These are phyloP conservation scores for Patiria pectinifera DNA, from an alignment of 53 echinoderm and acorn worm species.

Conservation along the genomic window DNA sequence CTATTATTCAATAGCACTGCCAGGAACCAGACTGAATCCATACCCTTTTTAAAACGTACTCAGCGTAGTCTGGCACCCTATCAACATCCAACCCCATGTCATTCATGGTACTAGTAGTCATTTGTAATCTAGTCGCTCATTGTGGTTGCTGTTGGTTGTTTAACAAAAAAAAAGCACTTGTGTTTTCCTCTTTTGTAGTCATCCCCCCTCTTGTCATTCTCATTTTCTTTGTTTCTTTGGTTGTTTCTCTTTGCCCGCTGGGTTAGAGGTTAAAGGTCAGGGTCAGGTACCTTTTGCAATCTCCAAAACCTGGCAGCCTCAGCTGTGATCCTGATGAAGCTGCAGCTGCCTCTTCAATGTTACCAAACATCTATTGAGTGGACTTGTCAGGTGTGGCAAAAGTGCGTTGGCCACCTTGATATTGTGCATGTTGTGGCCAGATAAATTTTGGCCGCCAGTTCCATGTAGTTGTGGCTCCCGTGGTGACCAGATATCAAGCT, in stretches of 20 bases:
- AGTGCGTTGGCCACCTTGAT: too few relatives aligned
- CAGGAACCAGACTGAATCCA: background rate
- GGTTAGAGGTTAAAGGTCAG: constrained; percentile 37
- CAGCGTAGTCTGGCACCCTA: background rate
- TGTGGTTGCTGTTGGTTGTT: background rate
- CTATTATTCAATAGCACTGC: too few relatives aligned
- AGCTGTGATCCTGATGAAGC: background rate
- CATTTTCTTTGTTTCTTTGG: background rate
- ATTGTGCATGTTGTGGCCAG: too few relatives aligned
- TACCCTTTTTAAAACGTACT: background rate
- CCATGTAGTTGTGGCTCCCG: background rate
- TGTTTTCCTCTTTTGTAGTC: background rate
- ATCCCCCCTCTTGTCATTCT: background rate
- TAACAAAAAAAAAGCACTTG: background rate
- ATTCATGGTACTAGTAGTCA: background rate
- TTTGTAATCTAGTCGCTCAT: background rate
- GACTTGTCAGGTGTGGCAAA: too few relatives aligned
- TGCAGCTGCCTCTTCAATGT: background rate
- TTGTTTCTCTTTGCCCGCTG: constrained; percentile 5
- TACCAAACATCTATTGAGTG: background rate
- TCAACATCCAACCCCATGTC: background rate
- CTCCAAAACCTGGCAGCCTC: background rate
- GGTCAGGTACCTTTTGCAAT: constrained; percentile 24
- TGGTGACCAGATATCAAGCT: too few relatives aligned
- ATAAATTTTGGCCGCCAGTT: background rate